Evolutionary conservation across 2,113 vertebrate species (phyloP).

Genomic region (Pomatorhinus ruficollis): DNA sequence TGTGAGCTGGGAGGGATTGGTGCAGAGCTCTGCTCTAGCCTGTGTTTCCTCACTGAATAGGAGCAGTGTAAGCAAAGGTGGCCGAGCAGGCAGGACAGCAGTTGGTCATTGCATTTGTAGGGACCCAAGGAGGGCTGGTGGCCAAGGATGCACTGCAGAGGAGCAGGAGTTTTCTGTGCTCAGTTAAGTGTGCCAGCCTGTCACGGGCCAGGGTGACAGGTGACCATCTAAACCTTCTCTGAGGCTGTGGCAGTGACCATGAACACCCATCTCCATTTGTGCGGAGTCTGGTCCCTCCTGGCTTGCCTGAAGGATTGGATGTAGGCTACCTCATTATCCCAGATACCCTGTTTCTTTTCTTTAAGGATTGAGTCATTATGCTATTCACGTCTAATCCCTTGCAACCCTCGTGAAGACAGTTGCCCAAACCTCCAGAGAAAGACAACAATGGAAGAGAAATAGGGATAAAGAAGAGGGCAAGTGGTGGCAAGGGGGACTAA

Average conservation of each 20-base stretch:
- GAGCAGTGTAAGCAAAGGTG: background rate
- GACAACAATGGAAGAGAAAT: background rate
- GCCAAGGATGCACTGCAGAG: accelerated
- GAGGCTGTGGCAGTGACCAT: background rate
- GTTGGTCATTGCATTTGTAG: accelerated
- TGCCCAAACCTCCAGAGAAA: background rate
- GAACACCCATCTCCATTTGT: background rate
- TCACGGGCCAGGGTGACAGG: accelerated
- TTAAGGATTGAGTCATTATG: background rate
- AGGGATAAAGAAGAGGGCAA: background rate
- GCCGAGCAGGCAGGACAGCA: background rate
- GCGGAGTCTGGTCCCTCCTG: background rate
- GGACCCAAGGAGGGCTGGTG: background rate
- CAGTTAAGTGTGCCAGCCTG: accelerated
- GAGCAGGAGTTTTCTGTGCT: background rate
- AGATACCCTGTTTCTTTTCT: background rate
- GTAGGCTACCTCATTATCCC: background rate
- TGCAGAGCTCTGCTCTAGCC: background rate
- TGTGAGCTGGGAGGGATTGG: accelerated
- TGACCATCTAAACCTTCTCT: background rate
- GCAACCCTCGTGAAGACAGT: background rate
- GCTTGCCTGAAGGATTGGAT: background rate
- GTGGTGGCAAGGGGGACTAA: background rate
- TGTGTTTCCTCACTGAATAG: accelerated
- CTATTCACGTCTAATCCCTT: background rate